Conservation (phyloP, 2,113 vertebrate species). For the Tenrec ecaudatus region DNA sequence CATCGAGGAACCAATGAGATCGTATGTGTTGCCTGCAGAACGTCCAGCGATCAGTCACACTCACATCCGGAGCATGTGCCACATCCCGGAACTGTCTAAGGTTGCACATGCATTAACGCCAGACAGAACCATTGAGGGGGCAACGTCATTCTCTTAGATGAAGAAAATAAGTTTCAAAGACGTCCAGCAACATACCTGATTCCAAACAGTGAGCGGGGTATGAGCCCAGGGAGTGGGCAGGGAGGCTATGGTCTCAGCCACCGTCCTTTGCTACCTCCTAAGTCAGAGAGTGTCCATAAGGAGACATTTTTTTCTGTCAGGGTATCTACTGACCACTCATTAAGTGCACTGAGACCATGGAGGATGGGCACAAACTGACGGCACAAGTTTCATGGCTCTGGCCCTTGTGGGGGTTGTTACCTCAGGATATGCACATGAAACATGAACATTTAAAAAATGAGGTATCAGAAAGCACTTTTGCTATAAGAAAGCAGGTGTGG, state of each 20-base stretch:
- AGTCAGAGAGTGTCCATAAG: background rate
- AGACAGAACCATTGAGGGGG: background rate
- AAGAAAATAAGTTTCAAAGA: background rate
- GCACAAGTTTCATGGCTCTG: background rate
- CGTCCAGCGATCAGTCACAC: background rate
- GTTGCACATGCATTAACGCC: background rate
- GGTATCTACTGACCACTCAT: too few species aligned
- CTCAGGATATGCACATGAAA: background rate
- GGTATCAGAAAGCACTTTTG: background rate
- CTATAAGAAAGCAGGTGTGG: background rate
- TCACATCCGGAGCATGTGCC: background rate
- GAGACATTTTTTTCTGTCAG: background rate
- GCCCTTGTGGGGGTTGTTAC: background rate
- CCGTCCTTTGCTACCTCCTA: background rate
- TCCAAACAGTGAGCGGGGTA: background rate
- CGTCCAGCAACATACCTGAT: background rate
- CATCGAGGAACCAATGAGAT: conserved; percentile 11
- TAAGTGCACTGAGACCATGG: background rate
- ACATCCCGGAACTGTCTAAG: background rate
- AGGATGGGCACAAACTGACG: background rate
- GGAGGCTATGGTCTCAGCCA: background rate
- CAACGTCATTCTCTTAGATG: background rate
- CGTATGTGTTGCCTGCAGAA: background rate
- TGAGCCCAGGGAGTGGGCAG: background rate
- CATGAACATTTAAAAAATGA: background rate